Percentiles rank a stretch among this genome's conserved stretches.
Conservation (phyloP, 2,888 invertebrate species). For the Macrophya alboannulata region DNA sequence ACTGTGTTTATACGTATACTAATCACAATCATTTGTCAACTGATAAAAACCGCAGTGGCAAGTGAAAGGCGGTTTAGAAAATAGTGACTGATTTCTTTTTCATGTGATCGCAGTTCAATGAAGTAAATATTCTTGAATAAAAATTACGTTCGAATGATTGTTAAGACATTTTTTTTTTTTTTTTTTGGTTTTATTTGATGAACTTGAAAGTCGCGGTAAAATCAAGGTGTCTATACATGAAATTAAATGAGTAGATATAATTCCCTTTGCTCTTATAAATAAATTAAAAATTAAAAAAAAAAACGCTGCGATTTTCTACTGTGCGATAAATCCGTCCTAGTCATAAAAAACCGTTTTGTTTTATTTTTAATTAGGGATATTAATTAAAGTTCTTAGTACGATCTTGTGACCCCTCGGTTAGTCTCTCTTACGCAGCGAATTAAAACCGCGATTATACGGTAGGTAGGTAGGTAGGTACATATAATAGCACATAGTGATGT, state of each 20-base stretch:
- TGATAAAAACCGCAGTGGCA: not conserved
- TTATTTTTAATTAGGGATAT: slow-evolving; percentile 30
- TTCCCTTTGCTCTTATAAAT: not conserved
- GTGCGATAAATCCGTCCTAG: not conserved
- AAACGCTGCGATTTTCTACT: not conserved
- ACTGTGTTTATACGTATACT: not conserved
- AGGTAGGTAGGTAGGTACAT: not conserved
- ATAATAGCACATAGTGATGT: not conserved
- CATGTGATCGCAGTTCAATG: not conserved
- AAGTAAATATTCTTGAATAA: not conserved
- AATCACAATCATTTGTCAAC: not conserved
- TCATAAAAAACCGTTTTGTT: not conserved
- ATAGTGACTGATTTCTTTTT: not conserved
- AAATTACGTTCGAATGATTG: not conserved
- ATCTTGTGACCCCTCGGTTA: not conserved
- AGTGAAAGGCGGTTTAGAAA: slow-evolving; percentile 16
- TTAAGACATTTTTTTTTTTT: not conserved
- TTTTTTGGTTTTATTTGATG: not conserved
- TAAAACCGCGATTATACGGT: not conserved
- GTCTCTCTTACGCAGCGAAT: not conserved
- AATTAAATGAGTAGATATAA: not conserved
- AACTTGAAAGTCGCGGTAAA: not conserved
- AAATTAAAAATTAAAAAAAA: not conserved
- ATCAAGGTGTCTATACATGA: no score
- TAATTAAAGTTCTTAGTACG: slow-evolving; percentile 7